A percentile compares a stretch with the other conserved stretches of the same genome.
Evolutionary conservation across 2,888 invertebrate species (phyloP).

Genomic region (Drosophila buzzatii): DNA sequence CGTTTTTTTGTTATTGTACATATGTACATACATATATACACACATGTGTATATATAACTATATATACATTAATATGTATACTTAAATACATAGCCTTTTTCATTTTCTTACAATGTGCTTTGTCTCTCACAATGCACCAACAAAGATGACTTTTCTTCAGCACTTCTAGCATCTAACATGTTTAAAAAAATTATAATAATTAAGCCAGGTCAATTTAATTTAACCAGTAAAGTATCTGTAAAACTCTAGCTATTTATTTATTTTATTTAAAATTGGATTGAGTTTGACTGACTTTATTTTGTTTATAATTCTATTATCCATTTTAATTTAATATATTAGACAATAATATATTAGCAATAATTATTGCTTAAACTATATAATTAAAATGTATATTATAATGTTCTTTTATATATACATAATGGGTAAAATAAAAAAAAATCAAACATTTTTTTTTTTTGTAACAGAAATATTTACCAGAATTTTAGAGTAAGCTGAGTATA

Average conservation of each 20-base stretch:
- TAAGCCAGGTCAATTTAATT: neutral
- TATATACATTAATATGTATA: constrained; percentile 9
- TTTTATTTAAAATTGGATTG: too few relatives aligned
- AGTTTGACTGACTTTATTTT: too few relatives aligned
- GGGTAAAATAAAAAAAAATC: too few relatives aligned
- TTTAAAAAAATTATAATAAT: neutral
- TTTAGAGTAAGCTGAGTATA: neutral
- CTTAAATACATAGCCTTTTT: constrained; percentile 29
- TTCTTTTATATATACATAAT: neutral
- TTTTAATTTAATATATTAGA: too few relatives aligned
- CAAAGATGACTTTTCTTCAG: constrained; percentile 17
- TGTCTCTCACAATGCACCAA: constrained; percentile 71
- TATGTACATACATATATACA: constrained; percentile 2
- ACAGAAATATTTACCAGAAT: neutral
- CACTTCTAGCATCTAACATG: neutral
- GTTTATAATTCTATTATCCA: too few relatives aligned
- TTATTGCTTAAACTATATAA: too few relatives aligned
- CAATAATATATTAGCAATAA: too few relatives aligned
- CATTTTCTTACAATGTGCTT: constrained; percentile 53
- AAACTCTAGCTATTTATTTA: too few relatives aligned
- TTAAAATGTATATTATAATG: neutral
- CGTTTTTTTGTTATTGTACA: constrained; percentile 52
- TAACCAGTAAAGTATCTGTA: too few relatives aligned
- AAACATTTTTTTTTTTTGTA: too few relatives aligned
- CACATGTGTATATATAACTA: neutral